These are phyloP conservation scores for Pseudorhiza aurosa DNA, from an alignment of 30 jellyfish, hydroid and myxozoan species.

Conservation along the genomic window DNA sequence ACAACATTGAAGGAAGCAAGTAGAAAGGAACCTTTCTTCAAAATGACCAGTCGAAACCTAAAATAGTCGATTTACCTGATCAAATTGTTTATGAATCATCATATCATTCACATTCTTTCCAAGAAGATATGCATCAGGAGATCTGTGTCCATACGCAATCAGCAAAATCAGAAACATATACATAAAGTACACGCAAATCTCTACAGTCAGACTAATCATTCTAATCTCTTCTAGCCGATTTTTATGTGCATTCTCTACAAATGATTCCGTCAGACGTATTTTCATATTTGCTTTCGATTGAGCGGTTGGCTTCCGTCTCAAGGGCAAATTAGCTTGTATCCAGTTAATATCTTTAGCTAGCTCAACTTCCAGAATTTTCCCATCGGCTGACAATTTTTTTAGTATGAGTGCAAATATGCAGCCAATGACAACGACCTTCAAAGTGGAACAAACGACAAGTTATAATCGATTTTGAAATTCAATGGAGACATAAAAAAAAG, in stretches of 20 bases:
- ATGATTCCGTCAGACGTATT: slow-evolving; percentile 50
- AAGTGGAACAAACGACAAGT: too few relatives aligned
- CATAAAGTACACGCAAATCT: slow-evolving; percentile 47
- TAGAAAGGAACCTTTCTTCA: too few relatives aligned
- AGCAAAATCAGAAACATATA: slow-evolving; percentile 64
- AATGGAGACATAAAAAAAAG: too few relatives aligned
- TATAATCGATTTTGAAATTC: too few relatives aligned
- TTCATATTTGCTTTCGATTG: background rate
- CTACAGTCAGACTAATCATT: slow-evolving; percentile 55
- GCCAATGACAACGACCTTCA: slow-evolving; percentile 76
- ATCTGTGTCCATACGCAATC: slow-evolving; percentile 93
- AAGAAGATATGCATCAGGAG: slow-evolving; percentile 79
- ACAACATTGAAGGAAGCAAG: too few relatives aligned
- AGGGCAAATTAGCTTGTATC: slow-evolving; percentile 18
- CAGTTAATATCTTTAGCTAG: slow-evolving; percentile 29
- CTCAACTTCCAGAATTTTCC: slow-evolving; percentile 48
- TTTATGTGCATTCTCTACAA: slow-evolving; percentile 30
- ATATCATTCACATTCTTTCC: slow-evolving; percentile 35
- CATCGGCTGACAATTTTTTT: slow-evolving; percentile 62
- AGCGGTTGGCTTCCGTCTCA: slow-evolving; percentile 6
- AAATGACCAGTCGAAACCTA: too few relatives aligned
- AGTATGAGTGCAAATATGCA: slow-evolving; percentile 67
- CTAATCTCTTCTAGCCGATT: slow-evolving; percentile 40
- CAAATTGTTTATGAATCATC: slow-evolving; percentile 65
- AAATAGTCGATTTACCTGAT: slow-evolving; percentile 40